Percentiles rank a stretch among this genome's conserved stretches.
These are phyloP conservation scores for Patella pellucida DNA, from an alignment of 2,888 invertebrate species.

Conservation along the genomic window DNA sequence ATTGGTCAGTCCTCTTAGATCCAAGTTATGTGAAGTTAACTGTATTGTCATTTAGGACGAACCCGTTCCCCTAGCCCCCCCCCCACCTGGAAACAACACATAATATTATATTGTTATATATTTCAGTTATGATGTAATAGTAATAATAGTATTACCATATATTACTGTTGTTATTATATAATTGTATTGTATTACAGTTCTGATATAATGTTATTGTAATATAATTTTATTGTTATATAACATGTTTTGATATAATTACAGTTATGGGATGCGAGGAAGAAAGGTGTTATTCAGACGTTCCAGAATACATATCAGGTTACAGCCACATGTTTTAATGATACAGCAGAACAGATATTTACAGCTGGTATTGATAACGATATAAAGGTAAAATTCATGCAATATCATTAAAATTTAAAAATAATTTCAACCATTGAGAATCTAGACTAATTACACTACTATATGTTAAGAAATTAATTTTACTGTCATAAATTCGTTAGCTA, in stretches of 20 bases:
- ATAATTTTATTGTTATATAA: background rate
- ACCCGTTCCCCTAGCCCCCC: no score
- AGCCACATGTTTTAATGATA: constrained; percentile 90
- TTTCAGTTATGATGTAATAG: no score
- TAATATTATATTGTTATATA: no score
- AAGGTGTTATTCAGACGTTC: constrained; percentile 79
- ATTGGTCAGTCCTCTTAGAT: no score
- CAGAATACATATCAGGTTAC: constrained; percentile 73
- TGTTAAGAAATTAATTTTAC: no score
- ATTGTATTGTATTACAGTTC: background rate
- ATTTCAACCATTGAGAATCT: no score
- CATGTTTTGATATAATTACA: constrained; percentile 43
- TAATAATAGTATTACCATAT: background rate
- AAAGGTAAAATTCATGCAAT: constrained; percentile 74
- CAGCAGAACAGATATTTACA: constrained; percentile 92
- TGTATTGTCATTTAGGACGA: no score
- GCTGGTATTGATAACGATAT: constrained; percentile 98
- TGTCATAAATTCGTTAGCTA: no score
- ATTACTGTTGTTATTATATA: background rate
- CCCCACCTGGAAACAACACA: no score
- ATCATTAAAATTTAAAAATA: no score
- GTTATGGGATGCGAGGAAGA: constrained; percentile 88
- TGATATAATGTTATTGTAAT: constrained; percentile 1
- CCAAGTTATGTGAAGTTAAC: no score
- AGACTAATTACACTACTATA: no score